These are phyloP conservation scores for Schizotus pectinicornis DNA, from an alignment of 2,888 invertebrate genomes.

Conservation along the genomic window DNA sequence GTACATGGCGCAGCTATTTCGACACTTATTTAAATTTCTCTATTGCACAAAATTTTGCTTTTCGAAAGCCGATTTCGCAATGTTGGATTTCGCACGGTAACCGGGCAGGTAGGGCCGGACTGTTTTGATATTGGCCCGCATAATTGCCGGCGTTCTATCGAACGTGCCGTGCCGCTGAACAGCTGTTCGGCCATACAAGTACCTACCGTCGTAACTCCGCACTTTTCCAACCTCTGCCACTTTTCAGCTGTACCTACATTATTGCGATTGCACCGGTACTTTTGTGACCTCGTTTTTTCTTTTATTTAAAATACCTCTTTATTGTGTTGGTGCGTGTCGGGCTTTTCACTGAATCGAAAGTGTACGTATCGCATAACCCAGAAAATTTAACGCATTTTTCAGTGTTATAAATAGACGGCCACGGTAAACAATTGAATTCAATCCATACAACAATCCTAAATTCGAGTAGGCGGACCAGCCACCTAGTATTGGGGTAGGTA, in stretches of 20 bases:
- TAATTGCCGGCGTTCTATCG: conserved; percentile 16
- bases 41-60: conserved; percentile 26
- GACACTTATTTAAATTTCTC: conserved; percentile 33
- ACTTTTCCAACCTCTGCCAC: conserved; percentile 1
- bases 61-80: conserved; percentile 22
- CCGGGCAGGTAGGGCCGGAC: too few relatives aligned
- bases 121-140: neutral
- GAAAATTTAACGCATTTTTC: neutral
- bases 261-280: conserved; percentile 24
- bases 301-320: conserved; percentile 11
- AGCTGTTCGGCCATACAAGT: conserved; percentile 17
- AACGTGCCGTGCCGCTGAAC: conserved; percentile 12
- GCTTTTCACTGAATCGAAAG: conserved; percentile 11
- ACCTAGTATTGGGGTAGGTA: too few relatives aligned
- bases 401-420: too few relatives aligned
- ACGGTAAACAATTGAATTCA: too few relatives aligned
- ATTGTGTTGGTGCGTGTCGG: conserved; percentile 11
- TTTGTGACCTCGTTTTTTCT: conserved; percentile 21
- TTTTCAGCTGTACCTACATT: conserved; percentile 10
- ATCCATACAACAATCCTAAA: too few relatives aligned
- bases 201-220: too few relatives aligned
- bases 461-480: too few relatives aligned
- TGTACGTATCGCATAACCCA: neutral
- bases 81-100: conserved; percentile 2
- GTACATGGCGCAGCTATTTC: conserved; percentile 37